Conservation (phyloP, 2,888 invertebrate species). For the Aspidiotus rigidus region DNA sequence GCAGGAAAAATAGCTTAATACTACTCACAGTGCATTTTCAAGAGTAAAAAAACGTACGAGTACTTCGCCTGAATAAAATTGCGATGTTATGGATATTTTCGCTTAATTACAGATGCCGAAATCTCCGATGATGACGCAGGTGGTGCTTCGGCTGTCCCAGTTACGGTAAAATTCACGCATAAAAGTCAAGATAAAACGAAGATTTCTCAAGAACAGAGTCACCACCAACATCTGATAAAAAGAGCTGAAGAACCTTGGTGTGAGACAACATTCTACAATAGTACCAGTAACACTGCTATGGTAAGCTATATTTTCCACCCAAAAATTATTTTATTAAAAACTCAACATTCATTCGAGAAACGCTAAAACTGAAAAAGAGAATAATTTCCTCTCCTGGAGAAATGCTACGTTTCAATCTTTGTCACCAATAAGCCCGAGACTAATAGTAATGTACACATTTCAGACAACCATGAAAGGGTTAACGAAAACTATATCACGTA, state of each 20-base stretch:
- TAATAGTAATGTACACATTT: neutral
- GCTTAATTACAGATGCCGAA: neutral
- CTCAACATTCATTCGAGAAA: too few species aligned
- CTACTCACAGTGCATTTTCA: too few species aligned
- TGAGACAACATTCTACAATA: constrained; percentile 15
- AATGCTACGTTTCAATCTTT: too few species aligned
- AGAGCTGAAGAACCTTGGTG: constrained; percentile 30
- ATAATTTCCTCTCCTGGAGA: too few species aligned
- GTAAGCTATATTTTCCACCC: neutral
- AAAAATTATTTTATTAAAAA: too few species aligned
- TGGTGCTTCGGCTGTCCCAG: constrained; percentile 16
- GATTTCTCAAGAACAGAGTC: constrained; percentile 28
- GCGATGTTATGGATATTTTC: neutral
- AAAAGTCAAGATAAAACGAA: constrained; percentile 20
- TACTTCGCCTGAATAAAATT: neutral
- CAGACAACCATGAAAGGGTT: constrained; percentile 18
- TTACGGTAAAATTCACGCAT: constrained; percentile 25
- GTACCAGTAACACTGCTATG: constrained; percentile 7
- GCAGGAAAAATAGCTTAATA: too few species aligned
- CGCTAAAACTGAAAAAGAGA: too few species aligned
- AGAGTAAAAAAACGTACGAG: neutral
- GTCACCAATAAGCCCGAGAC: too few species aligned
- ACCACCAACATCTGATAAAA: constrained; percentile 22
- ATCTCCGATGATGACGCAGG: constrained; percentile 13
- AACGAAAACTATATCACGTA: constrained; percentile 15